A percentile compares a stretch with the other conserved stretches of the same genome.
phyloP scores from a whole-genome alignment of 2,113 vertebrate genomes.

The Etheostoma spectabile region DNA sequence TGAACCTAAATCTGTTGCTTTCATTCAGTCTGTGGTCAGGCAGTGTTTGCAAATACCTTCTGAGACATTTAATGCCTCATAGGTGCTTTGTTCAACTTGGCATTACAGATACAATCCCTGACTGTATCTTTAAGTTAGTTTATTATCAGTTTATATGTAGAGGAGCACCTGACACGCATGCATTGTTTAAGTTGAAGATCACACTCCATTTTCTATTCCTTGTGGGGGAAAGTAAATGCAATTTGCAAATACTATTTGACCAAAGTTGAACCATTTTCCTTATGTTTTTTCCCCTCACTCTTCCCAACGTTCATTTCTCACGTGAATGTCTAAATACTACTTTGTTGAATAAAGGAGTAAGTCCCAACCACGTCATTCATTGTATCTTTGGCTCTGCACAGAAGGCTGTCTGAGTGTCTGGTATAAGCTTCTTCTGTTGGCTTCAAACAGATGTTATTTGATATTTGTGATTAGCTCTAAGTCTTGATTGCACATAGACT shows the following conservation, averaged over 20 bases:
- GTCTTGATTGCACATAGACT: not conserved
- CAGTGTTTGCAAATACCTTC: constrained; percentile 49
- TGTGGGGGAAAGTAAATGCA: not conserved
- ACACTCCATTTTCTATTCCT: not conserved
- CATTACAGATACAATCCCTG: not conserved
- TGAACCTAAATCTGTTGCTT: constrained; percentile 5
- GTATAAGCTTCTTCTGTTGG: constrained; percentile 11
- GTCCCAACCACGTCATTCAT: constrained; percentile 1
- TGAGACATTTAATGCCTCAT: not conserved
- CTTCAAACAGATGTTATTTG: constrained; percentile 25
- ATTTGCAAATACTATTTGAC: constrained; percentile 57
- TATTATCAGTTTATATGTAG: not conserved
- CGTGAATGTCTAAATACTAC: constrained; percentile 9
- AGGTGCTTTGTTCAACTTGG: not conserved
- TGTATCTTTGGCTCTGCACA: constrained; percentile 29
- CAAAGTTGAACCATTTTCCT: constrained; percentile 41
- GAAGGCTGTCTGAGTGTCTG: constrained; percentile 50
- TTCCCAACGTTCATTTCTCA: constrained; percentile 13
- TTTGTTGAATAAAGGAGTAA: constrained; percentile 9
- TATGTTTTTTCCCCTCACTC: constrained; percentile 55
- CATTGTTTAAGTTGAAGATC: not conserved
- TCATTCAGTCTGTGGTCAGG: constrained; percentile 39
- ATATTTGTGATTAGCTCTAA: constrained; percentile 5
- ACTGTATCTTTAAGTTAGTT: not conserved
- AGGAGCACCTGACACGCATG: not conserved